A percentile compares a stretch with the other conserved stretches of the same genome.
Conservation (phyloP, 2,888 invertebrate species). For the Nephrotoma appendiculata region DNA sequence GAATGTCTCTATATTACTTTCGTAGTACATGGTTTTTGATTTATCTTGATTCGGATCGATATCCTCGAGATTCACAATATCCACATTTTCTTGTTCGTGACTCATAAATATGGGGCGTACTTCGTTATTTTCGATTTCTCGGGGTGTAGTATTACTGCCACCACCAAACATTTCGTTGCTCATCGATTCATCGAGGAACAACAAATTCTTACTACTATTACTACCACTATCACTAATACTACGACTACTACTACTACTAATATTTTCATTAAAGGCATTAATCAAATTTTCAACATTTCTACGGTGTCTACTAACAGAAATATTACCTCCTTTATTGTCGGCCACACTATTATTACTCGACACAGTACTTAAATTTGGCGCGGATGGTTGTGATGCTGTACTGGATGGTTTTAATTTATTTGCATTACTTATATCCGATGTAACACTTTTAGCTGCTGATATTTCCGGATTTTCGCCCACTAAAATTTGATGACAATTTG, state of each 20-base stretch:
- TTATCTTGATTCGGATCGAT: constrained; percentile 20
- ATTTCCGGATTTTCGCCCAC: constrained; percentile 64
- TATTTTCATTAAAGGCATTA: background rate
- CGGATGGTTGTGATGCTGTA: constrained; percentile 34
- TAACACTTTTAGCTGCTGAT: constrained; percentile 51
- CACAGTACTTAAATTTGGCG: constrained; percentile 25
- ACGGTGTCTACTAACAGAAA: constrained; percentile 12
- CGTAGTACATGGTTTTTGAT: constrained; percentile 20
- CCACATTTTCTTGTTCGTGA: constrained; percentile 19
- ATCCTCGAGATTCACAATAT: constrained; percentile 27
- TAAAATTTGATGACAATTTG: constrained; percentile 70
- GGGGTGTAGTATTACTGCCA: background rate
- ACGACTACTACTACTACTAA: background rate
- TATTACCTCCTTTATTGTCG: constrained; percentile 29
- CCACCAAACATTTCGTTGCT: background rate
- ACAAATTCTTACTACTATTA: background rate
- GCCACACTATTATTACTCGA: constrained; percentile 8
- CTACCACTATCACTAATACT: background rate
- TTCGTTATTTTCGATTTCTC: background rate
- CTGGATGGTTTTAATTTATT: constrained; percentile 46
- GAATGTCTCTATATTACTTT: constrained; percentile 6
- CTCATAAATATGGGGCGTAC: background rate
- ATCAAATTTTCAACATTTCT: background rate
- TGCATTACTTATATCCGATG: constrained; percentile 57
- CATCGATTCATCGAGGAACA: background rate